Evolutionary conservation across 2,888 invertebrate genomes (phyloP), one percentile per base, ranked within the genome.

Genomic region (Sinohyriopsis cumingii): DNA sequence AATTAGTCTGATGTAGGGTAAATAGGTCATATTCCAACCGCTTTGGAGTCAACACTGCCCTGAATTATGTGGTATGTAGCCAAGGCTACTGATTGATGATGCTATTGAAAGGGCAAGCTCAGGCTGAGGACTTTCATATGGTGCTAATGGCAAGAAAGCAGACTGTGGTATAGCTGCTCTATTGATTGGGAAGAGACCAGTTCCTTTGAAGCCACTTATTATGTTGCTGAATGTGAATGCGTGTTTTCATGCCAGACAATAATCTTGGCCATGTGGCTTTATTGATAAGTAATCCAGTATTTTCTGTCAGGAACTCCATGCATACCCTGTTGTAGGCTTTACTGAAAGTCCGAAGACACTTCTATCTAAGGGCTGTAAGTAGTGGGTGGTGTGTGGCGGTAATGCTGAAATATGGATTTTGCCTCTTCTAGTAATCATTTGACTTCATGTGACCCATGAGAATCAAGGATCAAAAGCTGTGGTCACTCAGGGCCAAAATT

Each of bases 291-390:
- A 73, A 54, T 19, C 68, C 59, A 12, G 69, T 59, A 59, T 67
- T 68, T 60, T 67, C 59, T 54, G 65, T 67, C 7, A 76, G 57
- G 33, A 69, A 78, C 15, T 65, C 68, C 1, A 73, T 70, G 65
- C 79, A 77, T 6, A 55, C 66, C 7, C 57, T 63, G 54, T 77
- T 76, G 68, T 76, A 77, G n/a, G 71, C 59, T 4, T 28, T 57
- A 53, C 75, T 76, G n/a, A 77, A 54, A 18, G 74, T 2, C 75
- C 72, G 64, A 75, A 77, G n/a, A 75, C 76, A 20, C 72, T 59
- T 22, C 59, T 59, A 45, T 74, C 79, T 25, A 74, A 60, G 4
- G 77, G 77, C 57, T 77, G 74, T 12, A 79, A 63, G n/a, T 28
- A 45, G 59, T 69, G 60, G 77, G 72, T 2, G 73, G 75, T 69